Conservation (phyloP, 1,140 invertebrate species). For the Halictus rubicundus region DNA sequence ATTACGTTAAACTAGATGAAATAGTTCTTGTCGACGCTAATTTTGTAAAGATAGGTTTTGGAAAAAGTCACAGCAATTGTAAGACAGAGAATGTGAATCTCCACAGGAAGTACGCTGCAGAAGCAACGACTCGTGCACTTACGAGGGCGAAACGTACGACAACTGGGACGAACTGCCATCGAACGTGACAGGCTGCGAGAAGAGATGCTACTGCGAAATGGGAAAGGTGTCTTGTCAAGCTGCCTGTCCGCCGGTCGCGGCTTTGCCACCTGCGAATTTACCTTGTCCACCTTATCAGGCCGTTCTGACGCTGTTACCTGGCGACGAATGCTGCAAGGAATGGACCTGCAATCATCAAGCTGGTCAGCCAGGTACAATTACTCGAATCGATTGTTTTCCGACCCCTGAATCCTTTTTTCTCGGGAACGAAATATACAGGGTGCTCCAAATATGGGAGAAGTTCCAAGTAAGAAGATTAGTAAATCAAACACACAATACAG, state of each 20-base stretch:
- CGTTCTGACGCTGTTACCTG: conserved; percentile 85
- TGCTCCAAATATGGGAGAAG: too few species aligned
- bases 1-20: too few species aligned
- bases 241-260: conserved; percentile 87
- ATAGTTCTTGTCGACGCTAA: too few species aligned
- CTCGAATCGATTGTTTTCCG: not conserved
- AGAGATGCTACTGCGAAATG: conserved; percentile 92
- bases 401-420: too few species aligned
- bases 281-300: conserved; percentile 86
- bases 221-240: conserved; percentile 91
- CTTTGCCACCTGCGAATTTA: conserved; percentile 86
- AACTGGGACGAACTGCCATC: conserved; percentile 81
- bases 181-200: conserved; percentile 89
- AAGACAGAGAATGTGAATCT: not conserved
- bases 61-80: too few species aligned
- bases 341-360: conserved; percentile 83
- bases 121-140: conserved; percentile 89
- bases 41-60: too few species aligned
- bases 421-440: too few species aligned
- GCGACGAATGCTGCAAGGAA: conserved; percentile 89
- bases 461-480: too few species aligned
- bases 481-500: too few species aligned
- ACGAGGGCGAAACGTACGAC: conserved; percentile 84
- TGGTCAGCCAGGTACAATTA: conserved; percentile 47
- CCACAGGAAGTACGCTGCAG: conserved; percentile 85